Percentiles rank a stretch among this genome's conserved stretches.
These are phyloP conservation scores for Drosophila bifasciata DNA, from an alignment of 1,140 invertebrate species.

Conservation along the genomic window DNA sequence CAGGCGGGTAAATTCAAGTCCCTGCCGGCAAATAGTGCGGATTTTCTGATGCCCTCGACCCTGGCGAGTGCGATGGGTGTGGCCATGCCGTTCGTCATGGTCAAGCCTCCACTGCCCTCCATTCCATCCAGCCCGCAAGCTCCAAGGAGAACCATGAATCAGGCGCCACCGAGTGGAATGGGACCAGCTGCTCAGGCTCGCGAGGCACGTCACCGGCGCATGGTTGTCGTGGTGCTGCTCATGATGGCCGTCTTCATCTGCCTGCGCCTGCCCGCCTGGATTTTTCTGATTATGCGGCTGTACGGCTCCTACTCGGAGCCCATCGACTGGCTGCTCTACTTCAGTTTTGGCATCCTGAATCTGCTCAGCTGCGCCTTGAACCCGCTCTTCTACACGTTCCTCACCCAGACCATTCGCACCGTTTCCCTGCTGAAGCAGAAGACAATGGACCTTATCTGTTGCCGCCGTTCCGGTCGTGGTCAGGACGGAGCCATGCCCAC, in stretches of 20 bases:
- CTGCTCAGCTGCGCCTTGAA: slow-evolving; percentile 85
- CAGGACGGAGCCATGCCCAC: slow-evolving; percentile 47
- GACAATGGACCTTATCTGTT: slow-evolving; percentile 25
- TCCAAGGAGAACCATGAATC: background rate
- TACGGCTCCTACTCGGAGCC: slow-evolving; percentile 63
- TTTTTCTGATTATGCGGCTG: slow-evolving; percentile 84
- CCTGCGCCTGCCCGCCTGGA: slow-evolving; percentile 85
- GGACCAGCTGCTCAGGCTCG: slow-evolving; percentile 42
- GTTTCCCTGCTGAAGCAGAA: slow-evolving; percentile 43
- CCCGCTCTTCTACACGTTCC: slow-evolving; percentile 86
- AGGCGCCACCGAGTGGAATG: background rate
- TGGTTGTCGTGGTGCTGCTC: slow-evolving; percentile 85
- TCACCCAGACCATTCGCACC: slow-evolving; percentile 84
- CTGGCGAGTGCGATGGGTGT: slow-evolving; percentile 55
- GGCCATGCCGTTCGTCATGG: slow-evolving; percentile 40
- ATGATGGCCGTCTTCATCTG: slow-evolving; percentile 85
- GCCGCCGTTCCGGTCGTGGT: background rate
- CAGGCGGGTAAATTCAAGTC: slow-evolving; percentile 20
- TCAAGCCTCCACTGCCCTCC: background rate
- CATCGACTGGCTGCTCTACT: slow-evolving; percentile 84
- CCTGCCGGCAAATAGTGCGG: slow-evolving; percentile 8
- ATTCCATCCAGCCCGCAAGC: background rate
- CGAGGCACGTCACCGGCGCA: slow-evolving; percentile 84
- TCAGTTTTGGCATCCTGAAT: slow-evolving; percentile 84
- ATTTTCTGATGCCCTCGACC: slow-evolving; percentile 48